Conservation (phyloP, 2,797 vertebrate genomes). For the Pseudotriccus pelzelni region DNA sequence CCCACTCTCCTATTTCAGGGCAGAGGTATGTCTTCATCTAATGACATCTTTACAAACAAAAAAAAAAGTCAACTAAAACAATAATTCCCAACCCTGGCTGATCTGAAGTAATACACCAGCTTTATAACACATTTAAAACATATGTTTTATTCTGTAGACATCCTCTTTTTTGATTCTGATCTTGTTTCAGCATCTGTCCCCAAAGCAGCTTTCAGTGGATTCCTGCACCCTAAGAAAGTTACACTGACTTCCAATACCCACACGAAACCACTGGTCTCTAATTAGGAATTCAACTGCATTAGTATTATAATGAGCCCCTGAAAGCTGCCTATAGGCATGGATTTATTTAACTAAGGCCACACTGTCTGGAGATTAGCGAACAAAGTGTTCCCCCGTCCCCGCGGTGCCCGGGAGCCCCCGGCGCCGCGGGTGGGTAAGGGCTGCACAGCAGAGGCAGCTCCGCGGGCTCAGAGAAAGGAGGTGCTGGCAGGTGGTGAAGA, state of each 20-base stretch:
- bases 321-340: constrained; percentile 37
- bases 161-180: neutral
- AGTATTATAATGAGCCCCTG: constrained; percentile 33
- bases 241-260: neutral
- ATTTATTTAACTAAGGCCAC: constrained; percentile 41
- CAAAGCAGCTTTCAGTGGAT: neutral
- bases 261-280: neutral
- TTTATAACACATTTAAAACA: neutral
- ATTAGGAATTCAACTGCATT: constrained; percentile 44
- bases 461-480: rapidly evolving
- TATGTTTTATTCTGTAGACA: neutral
- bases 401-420: rapidly evolving
- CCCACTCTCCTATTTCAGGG: neutral
- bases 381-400: neutral
- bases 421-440: rapidly evolving
- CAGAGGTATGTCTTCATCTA: neutral
- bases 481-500: neutral
- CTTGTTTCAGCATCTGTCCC: neutral
- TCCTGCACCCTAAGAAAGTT: neutral
- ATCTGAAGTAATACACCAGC: neutral
- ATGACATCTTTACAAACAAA: neutral
- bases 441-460: neutral
- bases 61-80: neutral
- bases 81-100: neutral
- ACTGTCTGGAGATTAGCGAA: neutral